Evolutionary conservation across 53 echinoderm and acorn worm genomes (phyloP).

Genomic region (Paelopatides confundens): DNA sequence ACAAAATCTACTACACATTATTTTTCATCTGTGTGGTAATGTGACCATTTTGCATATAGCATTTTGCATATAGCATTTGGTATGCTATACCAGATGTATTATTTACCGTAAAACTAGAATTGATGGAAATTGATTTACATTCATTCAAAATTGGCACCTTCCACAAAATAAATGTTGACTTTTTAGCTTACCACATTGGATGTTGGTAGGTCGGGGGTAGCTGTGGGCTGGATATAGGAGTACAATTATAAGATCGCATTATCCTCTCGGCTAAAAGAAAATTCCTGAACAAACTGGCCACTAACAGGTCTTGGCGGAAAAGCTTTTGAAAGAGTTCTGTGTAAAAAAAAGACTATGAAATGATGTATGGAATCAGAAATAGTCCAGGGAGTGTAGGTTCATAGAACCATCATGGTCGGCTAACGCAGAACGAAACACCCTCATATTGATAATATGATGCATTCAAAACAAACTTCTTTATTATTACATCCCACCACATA

Average conservation of each 20-base stretch:
- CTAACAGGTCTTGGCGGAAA: constrained; percentile 95
- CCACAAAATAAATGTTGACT: not conserved
- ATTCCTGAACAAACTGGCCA: constrained; percentile 94
- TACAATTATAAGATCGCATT: constrained; percentile 95
- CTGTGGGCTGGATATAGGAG: constrained; percentile 90
- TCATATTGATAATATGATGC: no score
- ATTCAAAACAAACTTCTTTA: no score
- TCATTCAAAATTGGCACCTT: not conserved
- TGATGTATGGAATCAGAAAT: not conserved
- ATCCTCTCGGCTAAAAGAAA: constrained; percentile 95
- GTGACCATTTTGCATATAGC: no score
- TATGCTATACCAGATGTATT: no score
- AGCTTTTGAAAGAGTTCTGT: constrained; percentile 95
- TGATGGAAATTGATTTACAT: not conserved
- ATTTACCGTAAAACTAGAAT: no score
- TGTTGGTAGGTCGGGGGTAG: constrained; percentile 97
- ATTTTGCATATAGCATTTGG: no score
- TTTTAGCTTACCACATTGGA: constrained; percentile 87
- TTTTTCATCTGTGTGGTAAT: no score
- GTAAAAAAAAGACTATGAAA: not conserved
- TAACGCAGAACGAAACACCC: no score
- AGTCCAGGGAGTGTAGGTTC: no score
- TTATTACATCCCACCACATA: no score
- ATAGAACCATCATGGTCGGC: no score
- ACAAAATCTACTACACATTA: no score